Evolutionary conservation across 2,888 invertebrate species (phyloP).

Genomic region (Apamea crenata): DNA sequence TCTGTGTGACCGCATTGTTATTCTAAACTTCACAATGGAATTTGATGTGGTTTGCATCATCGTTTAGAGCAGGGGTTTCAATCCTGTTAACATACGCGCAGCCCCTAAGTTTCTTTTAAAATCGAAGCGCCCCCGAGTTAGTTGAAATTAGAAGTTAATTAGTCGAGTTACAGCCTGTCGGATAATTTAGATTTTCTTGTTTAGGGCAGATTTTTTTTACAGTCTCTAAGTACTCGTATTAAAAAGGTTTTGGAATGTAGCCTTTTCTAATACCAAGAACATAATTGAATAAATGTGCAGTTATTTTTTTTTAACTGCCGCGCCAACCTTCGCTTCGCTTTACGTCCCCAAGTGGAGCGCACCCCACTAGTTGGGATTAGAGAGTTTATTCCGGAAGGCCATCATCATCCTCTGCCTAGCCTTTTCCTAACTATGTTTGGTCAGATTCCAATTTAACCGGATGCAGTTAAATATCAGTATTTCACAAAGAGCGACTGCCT

Average conservation of each 20-base stretch:
- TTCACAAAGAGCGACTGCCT: background rate
- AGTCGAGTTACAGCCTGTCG: background rate
- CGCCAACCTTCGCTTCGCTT: no score
- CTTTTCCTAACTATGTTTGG: background rate
- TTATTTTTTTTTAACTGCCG: no score
- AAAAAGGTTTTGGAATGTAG: no score
- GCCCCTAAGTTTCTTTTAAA: background rate
- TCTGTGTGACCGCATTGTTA: background rate
- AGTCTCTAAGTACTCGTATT: no score
- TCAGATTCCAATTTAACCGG: background rate
- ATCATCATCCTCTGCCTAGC: background rate
- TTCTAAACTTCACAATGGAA: background rate
- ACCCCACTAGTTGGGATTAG: no score
- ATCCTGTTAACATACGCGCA: background rate
- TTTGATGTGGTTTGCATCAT: background rate
- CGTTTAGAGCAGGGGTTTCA: no score
- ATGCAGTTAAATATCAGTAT: background rate
- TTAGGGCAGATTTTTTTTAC: no score
- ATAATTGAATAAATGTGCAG: no score
- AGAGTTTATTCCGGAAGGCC: background rate
- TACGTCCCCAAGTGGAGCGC: no score
- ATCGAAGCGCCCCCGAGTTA: background rate
- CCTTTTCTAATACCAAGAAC: no score
- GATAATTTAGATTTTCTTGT: background rate
- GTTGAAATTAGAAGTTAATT: background rate